phyloP scores from a whole-genome alignment of 2,113 vertebrate species.

The Osmerus eperlanus region DNA sequence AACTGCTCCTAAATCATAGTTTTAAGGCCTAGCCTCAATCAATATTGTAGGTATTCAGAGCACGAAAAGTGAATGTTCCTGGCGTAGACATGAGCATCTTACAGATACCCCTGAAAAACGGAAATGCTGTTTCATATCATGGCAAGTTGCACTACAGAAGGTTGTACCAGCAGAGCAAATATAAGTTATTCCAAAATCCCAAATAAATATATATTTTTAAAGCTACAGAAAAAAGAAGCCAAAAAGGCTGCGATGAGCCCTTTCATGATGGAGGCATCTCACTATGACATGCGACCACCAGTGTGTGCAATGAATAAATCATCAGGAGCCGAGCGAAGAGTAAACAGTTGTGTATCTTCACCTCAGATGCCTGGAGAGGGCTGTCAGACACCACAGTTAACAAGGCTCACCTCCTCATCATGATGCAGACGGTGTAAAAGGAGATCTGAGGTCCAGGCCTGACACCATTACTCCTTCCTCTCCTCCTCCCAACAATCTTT shows the following conservation, averaged over 20 bases:
- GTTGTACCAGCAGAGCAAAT: slow-evolving; percentile 25
- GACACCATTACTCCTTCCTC: slow-evolving; percentile 42
- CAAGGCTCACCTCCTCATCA: slow-evolving; percentile 58
- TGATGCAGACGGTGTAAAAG: slow-evolving; percentile 50
- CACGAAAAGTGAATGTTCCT: slow-evolving; percentile 29
- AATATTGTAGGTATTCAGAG: slow-evolving; percentile 4
- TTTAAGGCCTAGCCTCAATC: not conserved
- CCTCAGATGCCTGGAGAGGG: slow-evolving; percentile 60
- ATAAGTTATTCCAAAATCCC: not conserved
- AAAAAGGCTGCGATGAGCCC: slow-evolving; percentile 45
- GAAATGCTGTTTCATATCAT: slow-evolving; percentile 36
- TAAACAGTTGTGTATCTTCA: slow-evolving; percentile 67
- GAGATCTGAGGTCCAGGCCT: slow-evolving; percentile 56
- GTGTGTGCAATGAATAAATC: slow-evolving; percentile 72
- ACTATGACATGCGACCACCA: slow-evolving; percentile 66
- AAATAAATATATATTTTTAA: slow-evolving; percentile 50
- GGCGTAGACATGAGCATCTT: slow-evolving; percentile 22
- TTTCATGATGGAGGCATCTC: slow-evolving; percentile 65
- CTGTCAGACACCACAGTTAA: slow-evolving; percentile 66
- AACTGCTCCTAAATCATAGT: slow-evolving; percentile 12
- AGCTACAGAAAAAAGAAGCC: slow-evolving; percentile 23
- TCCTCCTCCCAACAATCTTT: not conserved
- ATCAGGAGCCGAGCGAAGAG: slow-evolving; percentile 55
- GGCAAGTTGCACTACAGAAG: slow-evolving; percentile 37
- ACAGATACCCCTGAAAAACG: slow-evolving; percentile 34